These are phyloP conservation scores for Aproaerema taeniolella DNA, from an alignment of 2,888 invertebrate species.

Conservation along the genomic window DNA sequence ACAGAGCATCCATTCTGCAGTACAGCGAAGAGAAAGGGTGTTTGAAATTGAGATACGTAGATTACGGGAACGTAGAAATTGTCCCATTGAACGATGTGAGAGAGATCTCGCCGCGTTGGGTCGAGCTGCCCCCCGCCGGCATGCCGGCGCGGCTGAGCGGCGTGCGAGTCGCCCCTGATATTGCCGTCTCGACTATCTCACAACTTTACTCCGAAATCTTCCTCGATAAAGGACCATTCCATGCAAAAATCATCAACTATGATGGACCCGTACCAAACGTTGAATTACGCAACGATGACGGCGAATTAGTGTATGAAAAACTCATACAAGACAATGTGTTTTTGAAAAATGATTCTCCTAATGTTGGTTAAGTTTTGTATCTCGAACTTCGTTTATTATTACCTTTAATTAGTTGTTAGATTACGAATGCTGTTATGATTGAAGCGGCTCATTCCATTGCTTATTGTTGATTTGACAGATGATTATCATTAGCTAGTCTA, in stretches of 20 bases:
- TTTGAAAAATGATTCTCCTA: constrained; percentile 12
- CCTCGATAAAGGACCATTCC: constrained; percentile 48
- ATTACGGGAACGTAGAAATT: constrained; percentile 83
- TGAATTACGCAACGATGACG: constrained; percentile 42
- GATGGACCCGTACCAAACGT: constrained; percentile 37
- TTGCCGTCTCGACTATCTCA: constrained; percentile 40
- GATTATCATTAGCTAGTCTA: too few species aligned
- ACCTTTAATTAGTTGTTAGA: too few species aligned
- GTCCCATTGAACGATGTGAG: constrained; percentile 62
- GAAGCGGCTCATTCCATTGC: too few species aligned
- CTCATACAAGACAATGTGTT: constrained; percentile 41
- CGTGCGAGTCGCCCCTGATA: constrained; percentile 41
- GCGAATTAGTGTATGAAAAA: constrained; percentile 41
- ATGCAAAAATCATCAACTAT: constrained; percentile 39
- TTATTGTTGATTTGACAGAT: too few species aligned
- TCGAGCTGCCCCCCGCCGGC: constrained; percentile 68
- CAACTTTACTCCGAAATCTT: constrained; percentile 42
- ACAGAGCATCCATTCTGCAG: constrained; percentile 81
- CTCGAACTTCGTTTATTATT: constrained; percentile 1
- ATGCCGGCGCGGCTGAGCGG: constrained; percentile 66
- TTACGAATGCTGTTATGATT: too few species aligned
- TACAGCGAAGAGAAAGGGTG: constrained; percentile 50
- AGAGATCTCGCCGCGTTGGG: constrained; percentile 67
- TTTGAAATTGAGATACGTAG: constrained; percentile 83
- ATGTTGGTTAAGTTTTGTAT: not conserved